Evolutionary conservation across 2,797 vertebrate genomes (phyloP), one percentile per base, ranked within the genome.

Genomic region (Chaunax sp.): DNA sequence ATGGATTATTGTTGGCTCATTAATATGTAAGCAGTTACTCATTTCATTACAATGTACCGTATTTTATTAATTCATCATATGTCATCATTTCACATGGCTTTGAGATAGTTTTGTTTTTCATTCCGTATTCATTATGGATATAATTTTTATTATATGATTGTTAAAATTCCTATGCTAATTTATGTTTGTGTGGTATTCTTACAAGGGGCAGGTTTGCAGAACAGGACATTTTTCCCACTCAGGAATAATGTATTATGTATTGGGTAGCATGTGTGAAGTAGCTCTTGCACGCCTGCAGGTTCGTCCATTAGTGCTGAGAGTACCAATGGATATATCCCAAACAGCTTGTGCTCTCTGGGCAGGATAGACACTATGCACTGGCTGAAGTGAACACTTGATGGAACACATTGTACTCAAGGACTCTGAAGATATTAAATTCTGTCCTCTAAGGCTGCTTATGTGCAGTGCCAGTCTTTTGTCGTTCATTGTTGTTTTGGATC

Each of bases 331-430:
- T 77, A 43, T 71, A 73, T 78, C 55, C 62, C 23, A 26, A 80
- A 70, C 46, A 69, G 64, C 53, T 26, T 56, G 28, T 64, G 20
- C 54, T 72, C 43, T 72, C 25, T 49, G 35, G 46, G 47, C 65
- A 63, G 62, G 58, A 25, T 20, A 41, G 15, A 58, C 44, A 41
- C 56, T n/a, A 6, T 1, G 35, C 47, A 30, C 25, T 54, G 60
- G 65, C 62, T 60, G 38, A 68, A 67, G 54, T 11, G n/a, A 58
- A 65, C 60, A 64, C 57, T 66, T 71, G 40, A 71, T 72, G 54
- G 75, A 80, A 69, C 71, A 75, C 68, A 50, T 50, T 77, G 81
- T 63, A 18, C 64, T 18, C 46, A 26, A 50, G 35, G 62, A 72
- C 72, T 72, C 14, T 56, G 53, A 53, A 72, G 57, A 75, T 66